Evolutionary conservation across 1,140 invertebrate species (phyloP), one percentile per base, ranked within the genome.

Genomic region (Lepidurus arcticus): DNA sequence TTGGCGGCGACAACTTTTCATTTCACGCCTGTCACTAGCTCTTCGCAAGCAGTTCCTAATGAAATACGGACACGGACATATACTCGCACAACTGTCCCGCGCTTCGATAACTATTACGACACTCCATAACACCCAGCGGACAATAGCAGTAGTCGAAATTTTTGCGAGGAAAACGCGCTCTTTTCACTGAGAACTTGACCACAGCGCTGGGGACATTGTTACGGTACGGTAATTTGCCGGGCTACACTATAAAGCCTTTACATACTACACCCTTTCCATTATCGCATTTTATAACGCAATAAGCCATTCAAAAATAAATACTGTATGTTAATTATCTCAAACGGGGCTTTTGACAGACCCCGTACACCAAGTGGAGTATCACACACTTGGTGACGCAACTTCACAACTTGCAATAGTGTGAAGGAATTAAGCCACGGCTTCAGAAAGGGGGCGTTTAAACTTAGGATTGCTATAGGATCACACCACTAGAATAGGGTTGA

Each of bases 11-110:
- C 16, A 65, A 21, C 16, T 65, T 65, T 65, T 65, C 53, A 65
- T 65, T 65, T 65, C 53, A 65, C 53, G 53, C 53, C 53, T 65
- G 53, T 65, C 53, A 65, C 53, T 7, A 65, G 53, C 53, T 65
- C 53, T 21, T 13, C 16, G 53, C 16, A 65, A n/a, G 53, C 16
- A 65, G 53, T 21, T 34, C 53, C 53, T 65, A 65, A 65, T 65
- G 21, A 65, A 7, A 65, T 21, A 65, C 53, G 53, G 53, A 21
- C 16, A n/a, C 21, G 53, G 21, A 21, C 9, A 21, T 21, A 65
- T 21, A 13, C 53, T 65, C 6, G 21, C 16, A 13, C 16, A 65
- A 65, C 16, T 65, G 53, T 65, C 53, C 53, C 16, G 53, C 21
- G 21, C 13, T 65, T 65, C 53, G 21, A 3, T 7, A 65, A 65